These are phyloP conservation scores for Dione vanillae DNA, from an alignment of 2,888 invertebrate species.

Conservation along the genomic window DNA sequence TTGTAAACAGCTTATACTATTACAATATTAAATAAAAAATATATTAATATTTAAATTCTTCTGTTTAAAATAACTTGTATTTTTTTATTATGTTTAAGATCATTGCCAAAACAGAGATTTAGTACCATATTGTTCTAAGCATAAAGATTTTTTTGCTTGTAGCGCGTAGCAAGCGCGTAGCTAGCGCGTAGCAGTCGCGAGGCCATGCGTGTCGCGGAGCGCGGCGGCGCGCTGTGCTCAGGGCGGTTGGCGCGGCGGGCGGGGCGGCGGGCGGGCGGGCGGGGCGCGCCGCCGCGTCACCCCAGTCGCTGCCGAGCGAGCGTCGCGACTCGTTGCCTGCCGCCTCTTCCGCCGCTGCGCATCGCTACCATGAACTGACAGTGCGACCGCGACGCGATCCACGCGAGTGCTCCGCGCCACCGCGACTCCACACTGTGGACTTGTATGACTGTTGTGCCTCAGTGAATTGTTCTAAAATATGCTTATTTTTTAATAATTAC, in stretches of 20 bases:
- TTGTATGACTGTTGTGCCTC: constrained; percentile 28
- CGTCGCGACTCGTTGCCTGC: constrained; percentile 41
- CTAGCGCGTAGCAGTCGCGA: constrained; percentile 16
- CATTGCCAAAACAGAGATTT: background rate
- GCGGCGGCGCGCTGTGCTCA: constrained; percentile 20
- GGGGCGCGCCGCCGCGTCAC: constrained; percentile 32
- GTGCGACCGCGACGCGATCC: constrained; percentile 29
- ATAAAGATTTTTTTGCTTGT: background rate
- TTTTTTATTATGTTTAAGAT: too few species aligned
- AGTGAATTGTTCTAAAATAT: constrained; percentile 36
- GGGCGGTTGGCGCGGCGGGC: constrained; percentile 19
- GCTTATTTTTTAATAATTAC: constrained; percentile 31
- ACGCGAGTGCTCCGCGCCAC: constrained; percentile 33
- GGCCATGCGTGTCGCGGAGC: background rate
- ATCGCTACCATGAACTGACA: constrained; percentile 42
- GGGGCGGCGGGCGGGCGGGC: constrained; percentile 23
- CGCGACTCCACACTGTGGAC: constrained; percentile 14
- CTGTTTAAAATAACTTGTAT: too few species aligned
- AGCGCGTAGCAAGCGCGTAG: constrained; percentile 1
- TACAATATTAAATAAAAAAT: too few species aligned
- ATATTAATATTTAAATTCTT: too few species aligned
- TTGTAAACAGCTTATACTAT: too few species aligned
- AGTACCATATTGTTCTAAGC: background rate
- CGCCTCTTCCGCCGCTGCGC: constrained; percentile 28
- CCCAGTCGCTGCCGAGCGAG: constrained; percentile 42